Base-by-base conservation (phyloP, 2,888 invertebrate genomes). In the Tyria jacobaeae region DNA sequence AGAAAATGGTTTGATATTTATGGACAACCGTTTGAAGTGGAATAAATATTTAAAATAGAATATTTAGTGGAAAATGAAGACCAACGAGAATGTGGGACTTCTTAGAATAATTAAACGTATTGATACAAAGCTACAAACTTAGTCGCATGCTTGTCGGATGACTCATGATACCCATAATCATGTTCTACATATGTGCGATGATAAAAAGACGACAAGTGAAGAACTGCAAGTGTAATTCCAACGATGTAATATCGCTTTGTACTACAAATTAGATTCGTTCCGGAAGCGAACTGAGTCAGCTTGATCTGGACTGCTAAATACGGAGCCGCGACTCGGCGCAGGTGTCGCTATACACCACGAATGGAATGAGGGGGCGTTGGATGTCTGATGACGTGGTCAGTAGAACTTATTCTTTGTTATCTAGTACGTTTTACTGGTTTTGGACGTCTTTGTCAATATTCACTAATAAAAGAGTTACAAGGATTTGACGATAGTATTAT, bases 231-330 rank as follows among this genome's bases (percentile, higher is more conserved):
- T 44, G 54, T 34, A 51, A 17, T 44, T 44, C 21, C 12, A 51
- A 21, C 35, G 35, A 21, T 12, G 35, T 21, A 35, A 51, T 35
- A 24, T 35, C 9, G 14, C 21, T 27, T 49, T 15, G 15, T n/a
- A 17, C 44, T 17, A 9, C 55, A 15, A 27, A 25, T 44, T n/a
- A 37, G 10, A 17, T 31, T 15, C 6, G 49, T 49, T 54, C 57
- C 68, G 61, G 62, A 67, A 39, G 59, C 50, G 48, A 27, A n/a
- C 27, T 75, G 72, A 75, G 41, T 73, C 76, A 75, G 39, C 24
- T 35, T 25, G 27, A 58, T 37, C 44, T 39, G n/a, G 21, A 27
- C 47, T 17, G 50, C 60, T 75, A 71, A 65, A 65, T 75, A 68
- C 39, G 68, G 63, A 51, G n/a, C n/a, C 35, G 49, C 51, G 58